Evolutionary conservation across 2,113 vertebrate genomes (phyloP), one percentile per base, ranked within the genome.

Genomic region (Alouatta palliata): DNA sequence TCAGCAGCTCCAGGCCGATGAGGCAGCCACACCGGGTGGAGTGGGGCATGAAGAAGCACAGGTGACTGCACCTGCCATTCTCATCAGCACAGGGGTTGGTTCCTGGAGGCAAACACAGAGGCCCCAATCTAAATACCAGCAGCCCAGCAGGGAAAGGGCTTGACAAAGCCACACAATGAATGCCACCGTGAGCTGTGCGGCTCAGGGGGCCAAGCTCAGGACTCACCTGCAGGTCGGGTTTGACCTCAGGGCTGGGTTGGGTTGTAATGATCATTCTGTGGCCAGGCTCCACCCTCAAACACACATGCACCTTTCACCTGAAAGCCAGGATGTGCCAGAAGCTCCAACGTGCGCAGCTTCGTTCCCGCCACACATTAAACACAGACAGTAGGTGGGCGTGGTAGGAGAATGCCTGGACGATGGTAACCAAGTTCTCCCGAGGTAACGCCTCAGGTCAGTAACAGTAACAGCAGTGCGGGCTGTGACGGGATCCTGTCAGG

Each of bases 41-140:
- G 14, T 97, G 99, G 4, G 99, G 99, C 3, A 99, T 99, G 97
- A 99, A 99, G 98, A 99, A 99, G 95, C 99, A 99, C 47, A 99
- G 98, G 95, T 99, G 99, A 98, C 99, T 99, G 98, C 99, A 99
- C 13, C 99, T 99, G 9, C 99, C 99, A 0, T 99, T 99, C 86
- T 98, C 97, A n/a, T 99, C 98, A 0, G 99, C 99, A 40, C 99
- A 99, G 0, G 99, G 99, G 83, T 99, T 99, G 61, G 99, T 99
- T 75, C 99, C 99, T 99, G 97, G 10, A 95, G 87, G 76, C 2
- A 54, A 92, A 96, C 43, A 3, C 43, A 16, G 68, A 37, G 76
- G 17, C 54, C 11, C 25, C 56, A 25, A 23, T 25, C 56, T 92
- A 9, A 47, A 5, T 4, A 7, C 0, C 52, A 2, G 16, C 1